These are phyloP conservation scores for Physella acuta DNA, from an alignment of 1,140 invertebrate genomes.

Conservation along the genomic window DNA sequence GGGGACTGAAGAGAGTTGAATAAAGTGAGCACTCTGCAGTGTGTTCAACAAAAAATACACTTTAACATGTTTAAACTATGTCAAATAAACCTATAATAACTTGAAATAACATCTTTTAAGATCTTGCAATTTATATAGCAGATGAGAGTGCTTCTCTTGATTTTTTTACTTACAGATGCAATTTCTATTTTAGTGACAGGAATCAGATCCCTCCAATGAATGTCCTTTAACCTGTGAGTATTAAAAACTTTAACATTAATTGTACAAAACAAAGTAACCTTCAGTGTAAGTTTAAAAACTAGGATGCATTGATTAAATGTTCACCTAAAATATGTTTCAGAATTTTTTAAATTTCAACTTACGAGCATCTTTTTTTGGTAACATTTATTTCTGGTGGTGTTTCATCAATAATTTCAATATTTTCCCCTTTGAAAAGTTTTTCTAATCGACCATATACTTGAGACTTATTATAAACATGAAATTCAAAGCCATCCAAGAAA, in stretches of 20 bases:
- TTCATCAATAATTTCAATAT: slow-evolving; percentile 54
- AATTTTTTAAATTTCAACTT: too few species aligned
- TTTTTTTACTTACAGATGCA: slow-evolving; percentile 73
- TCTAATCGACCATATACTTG: slow-evolving; percentile 85
- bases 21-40: too few species aligned
- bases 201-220: slow-evolving; percentile 86
- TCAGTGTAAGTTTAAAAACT: slow-evolving; percentile 1
- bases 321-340: too few species aligned
- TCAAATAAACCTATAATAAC: too few species aligned
- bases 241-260: too few species aligned
- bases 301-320: background rate
- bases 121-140: too few species aligned
- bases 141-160: too few species aligned
- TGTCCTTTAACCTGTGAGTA: slow-evolving; percentile 21
- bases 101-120: too few species aligned
- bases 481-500: slow-evolving; percentile 92
- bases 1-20: too few species aligned
- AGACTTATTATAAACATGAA: slow-evolving; percentile 94
- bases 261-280: too few species aligned
- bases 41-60: too few species aligned
- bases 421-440: slow-evolving; percentile 69
- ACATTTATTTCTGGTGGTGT: slow-evolving; percentile 21
- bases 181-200: slow-evolving; percentile 96
- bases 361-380: slow-evolving; percentile 3
- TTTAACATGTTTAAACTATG: too few species aligned